Evolutionary conservation across 1,140 invertebrate species (phyloP), one percentile per base, ranked within the genome.

Genomic region (Marisa cornuarietis): DNA sequence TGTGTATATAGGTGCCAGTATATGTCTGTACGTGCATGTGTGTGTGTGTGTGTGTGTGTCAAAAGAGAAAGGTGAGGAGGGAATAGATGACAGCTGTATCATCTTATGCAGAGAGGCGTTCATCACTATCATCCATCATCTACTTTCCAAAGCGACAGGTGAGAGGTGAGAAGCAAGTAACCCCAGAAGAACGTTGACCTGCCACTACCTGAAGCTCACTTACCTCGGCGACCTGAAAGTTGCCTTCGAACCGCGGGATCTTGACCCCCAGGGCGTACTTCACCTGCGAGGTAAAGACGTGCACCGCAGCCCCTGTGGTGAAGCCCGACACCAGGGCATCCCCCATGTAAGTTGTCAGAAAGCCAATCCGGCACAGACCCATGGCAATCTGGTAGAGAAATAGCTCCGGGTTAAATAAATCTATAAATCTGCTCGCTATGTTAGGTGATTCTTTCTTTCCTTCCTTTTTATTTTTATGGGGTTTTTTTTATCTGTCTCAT

Each of bases 301-400:
- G 92, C 52, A 92, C 84, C 3, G 92, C 92, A 52, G 91, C 90
- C 20, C 91, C 92, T 11, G 91, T 91, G 18, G 91, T 91, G 77
- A 93, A 92, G 11, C 91, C 92, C 74, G 91, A 89, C 24, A 93
- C 88, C 78, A 93, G 84, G n/a, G 91, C 88, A 82, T 92, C 92
- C 8, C 90, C 91, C 82, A 93, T 87, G 81, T 92, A 91, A 24
- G 91, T 89, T 1, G 91, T 91, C 4, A 93, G 87, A 72, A 91
- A 90, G 13, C 92, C 92, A 9, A 93, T 82, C 6, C 83, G 86
- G 52, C 89, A 83, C 16, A 92, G 63, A 26, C 91, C 91, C 86
- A 93, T 90, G 51, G 83, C 79, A 31, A 92, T 77, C 91, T 92
- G 81, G 24, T 24, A 26, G 51, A 58, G 54, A 58, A 11, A 58